phyloP scores from a whole-genome alignment of 1,140 invertebrate species.

The Choristoneura fumiferana region DNA sequence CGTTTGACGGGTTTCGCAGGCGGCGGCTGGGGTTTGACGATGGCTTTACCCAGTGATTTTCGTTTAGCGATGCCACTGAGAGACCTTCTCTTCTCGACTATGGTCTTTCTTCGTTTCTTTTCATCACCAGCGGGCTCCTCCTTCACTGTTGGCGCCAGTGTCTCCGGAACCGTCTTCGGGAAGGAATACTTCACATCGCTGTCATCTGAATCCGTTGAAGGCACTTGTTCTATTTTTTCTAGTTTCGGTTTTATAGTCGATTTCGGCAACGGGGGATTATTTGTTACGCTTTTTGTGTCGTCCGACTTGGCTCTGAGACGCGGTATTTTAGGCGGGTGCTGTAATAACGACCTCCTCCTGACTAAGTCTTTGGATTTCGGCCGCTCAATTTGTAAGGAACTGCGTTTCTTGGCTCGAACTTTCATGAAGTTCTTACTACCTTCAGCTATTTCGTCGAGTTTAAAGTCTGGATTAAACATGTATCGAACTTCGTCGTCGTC shows the following conservation, averaged over 20 bases:
- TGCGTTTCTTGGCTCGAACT: constrained; percentile 61
- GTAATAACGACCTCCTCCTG: constrained; percentile 60
- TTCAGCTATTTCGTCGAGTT: constrained; percentile 40
- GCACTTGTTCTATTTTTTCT: constrained; percentile 30
- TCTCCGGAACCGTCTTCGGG: constrained; percentile 41
- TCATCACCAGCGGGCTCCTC: constrained; percentile 35
- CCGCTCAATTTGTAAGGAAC: constrained; percentile 59
- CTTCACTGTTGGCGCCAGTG: constrained; percentile 20
- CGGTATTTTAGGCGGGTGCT: constrained; percentile 61
- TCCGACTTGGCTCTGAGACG: constrained; percentile 51
- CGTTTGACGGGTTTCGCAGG: constrained; percentile 48
- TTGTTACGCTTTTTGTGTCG: constrained; percentile 32
- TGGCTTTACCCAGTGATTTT: constrained; percentile 53
- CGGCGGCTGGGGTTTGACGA: constrained; percentile 34
- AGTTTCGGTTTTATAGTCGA: constrained; percentile 34
- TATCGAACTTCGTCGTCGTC: constrained; percentile 70
- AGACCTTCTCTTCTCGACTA: constrained; percentile 55
- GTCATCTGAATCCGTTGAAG: constrained; percentile 62
- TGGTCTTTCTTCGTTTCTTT: constrained; percentile 37
- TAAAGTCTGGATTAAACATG: constrained; percentile 66
- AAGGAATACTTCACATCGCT: constrained; percentile 71
- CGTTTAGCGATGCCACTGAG: constrained; percentile 52
- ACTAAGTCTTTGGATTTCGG: constrained; percentile 63
- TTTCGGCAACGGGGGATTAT: constrained; percentile 9
- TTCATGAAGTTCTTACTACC: constrained; percentile 62